A percentile compares a stretch with the other conserved stretches of the same genome.
phyloP scores from a whole-genome alignment of 2,797 vertebrate species.

The Zenarchopterus dispar region DNA sequence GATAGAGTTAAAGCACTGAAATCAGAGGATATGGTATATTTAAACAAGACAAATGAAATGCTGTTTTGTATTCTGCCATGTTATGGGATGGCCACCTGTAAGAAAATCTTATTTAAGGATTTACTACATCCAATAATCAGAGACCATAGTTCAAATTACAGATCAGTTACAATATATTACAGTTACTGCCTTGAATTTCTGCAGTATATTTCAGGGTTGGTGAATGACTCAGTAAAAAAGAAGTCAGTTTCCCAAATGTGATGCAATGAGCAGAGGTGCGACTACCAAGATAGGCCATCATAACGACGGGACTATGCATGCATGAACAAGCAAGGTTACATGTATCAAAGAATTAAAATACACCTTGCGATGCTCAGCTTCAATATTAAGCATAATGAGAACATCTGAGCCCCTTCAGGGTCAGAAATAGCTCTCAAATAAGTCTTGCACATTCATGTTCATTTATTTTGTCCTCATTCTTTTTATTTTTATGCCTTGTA shows the following conservation, averaged over 20 bases:
- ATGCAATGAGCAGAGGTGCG: neutral
- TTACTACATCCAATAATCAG: constrained; percentile 9
- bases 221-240: constrained; percentile 41
- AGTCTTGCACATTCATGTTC: constrained; percentile 2
- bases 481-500: neutral
- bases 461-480: neutral
- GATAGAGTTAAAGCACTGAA: neutral
- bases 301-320: neutral
- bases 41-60: no score
- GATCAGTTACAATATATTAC: constrained; percentile 16
- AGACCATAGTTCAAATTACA: constrained; percentile 3
- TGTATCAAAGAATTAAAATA: constrained; percentile 1
- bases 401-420: constrained; percentile 65
- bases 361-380: constrained; percentile 52
- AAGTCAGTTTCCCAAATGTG: constrained; percentile 58
- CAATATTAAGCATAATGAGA: constrained; percentile 75
- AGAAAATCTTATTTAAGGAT: constrained; percentile 13
- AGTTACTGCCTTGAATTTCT: constrained; percentile 3
- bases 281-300: constrained; percentile 43
- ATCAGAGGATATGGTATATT: neutral
- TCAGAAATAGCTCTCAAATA: constrained; percentile 35
- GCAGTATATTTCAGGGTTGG: constrained; percentile 49
- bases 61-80: constrained; percentile 1
- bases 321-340: constrained; percentile 2
- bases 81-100: constrained; percentile 16